Evolutionary conservation across 2,113 vertebrate species (phyloP).

Genomic region (rat (Rattus norvegicus)): GRCr8 NC_086020.1:25861001-25861500

Average conservation of each 20-base stretch:
- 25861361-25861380: neutral
- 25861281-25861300: too few relatives aligned
- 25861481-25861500: neutral
- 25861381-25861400: neutral
- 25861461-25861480: neutral
- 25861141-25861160: neutral
- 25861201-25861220: neutral
- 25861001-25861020: neutral
- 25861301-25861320: neutral
- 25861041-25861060: neutral
- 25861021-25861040: neutral
- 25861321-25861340: neutral
- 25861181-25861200: neutral
- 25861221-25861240: neutral
- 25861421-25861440: neutral
- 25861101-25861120: neutral
- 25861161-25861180: neutral
- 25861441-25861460: neutral
- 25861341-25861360: neutral
- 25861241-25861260: neutral
- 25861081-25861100: neutral
- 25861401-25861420: neutral
- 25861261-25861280: neutral
- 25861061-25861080: too few relatives aligned
- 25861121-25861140: neutral